Conservation (phyloP, 1,140 invertebrate species). For the Micrasema minimum region DNA sequence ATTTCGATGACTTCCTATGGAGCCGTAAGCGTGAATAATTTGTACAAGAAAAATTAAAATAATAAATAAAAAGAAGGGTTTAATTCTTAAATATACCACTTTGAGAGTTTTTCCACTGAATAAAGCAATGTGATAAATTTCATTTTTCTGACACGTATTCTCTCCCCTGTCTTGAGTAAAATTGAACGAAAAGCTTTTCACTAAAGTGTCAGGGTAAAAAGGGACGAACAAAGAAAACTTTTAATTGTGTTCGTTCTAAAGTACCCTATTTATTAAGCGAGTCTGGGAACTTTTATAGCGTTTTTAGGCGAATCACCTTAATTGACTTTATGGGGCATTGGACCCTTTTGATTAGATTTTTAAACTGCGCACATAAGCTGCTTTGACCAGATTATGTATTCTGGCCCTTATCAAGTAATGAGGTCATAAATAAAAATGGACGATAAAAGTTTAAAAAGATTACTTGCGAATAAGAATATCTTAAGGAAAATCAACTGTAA, state of each 20-base stretch:
- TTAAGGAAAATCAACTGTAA: too few relatives aligned
- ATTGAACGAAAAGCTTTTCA: conserved; percentile 13
- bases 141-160: too few relatives aligned
- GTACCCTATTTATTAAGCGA: conserved; percentile 16
- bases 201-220: conserved; percentile 20
- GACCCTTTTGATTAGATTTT: conserved; percentile 19
- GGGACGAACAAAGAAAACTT: conserved; percentile 28
- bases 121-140: too few relatives aligned
- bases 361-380: background rate
- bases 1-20: too few relatives aligned
- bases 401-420: background rate
- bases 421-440: background rate
- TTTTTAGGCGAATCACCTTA: conserved; percentile 23
- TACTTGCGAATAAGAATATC: too few relatives aligned
- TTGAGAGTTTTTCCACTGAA: too few relatives aligned
- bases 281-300: conserved; percentile 26
- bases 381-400: too few relatives aligned
- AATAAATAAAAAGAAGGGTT: too few relatives aligned
- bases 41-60: too few relatives aligned
- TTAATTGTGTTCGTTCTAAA: conserved; percentile 32
- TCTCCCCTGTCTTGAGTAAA: background rate
- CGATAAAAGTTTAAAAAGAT: too few relatives aligned
- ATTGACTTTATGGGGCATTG: conserved; percentile 22
- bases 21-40: too few relatives aligned
- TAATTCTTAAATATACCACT: too few relatives aligned